Evolutionary conservation across 2,888 invertebrate species (phyloP).

Genomic region (Trissonchulus sp.): DNA sequence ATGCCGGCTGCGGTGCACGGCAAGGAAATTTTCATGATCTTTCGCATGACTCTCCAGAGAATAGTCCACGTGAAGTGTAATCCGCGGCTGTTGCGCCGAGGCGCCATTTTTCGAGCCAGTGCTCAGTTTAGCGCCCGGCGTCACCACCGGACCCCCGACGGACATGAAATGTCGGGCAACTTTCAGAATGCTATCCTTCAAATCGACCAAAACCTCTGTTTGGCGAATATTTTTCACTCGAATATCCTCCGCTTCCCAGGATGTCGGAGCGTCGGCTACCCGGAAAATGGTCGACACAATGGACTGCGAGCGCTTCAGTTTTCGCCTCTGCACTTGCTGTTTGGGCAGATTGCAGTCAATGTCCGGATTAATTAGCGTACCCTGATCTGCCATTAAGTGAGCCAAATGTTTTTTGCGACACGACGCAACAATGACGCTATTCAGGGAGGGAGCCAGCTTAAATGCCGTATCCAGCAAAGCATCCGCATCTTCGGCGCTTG

Average conservation of each 20-base stretch:
- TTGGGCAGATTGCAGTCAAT: constrained; percentile 79
- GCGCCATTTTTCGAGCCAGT: neutral
- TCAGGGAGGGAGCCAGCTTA: constrained; percentile 72
- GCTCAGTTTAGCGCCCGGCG: neutral
- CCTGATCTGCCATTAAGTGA: constrained; percentile 92
- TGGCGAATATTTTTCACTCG: constrained; percentile 94
- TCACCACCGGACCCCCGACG: constrained; percentile 52
- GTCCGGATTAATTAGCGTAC: constrained; percentile 82
- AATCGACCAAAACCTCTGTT: constrained; percentile 95
- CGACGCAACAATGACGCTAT: constrained; percentile 76
- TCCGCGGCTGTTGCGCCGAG: neutral
- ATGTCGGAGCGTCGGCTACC: neutral
- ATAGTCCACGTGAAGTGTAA: constrained; percentile 69
- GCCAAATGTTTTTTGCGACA: constrained; percentile 85
- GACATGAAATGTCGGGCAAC: constrained; percentile 88
- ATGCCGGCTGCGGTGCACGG: constrained; percentile 76
- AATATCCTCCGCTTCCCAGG: constrained; percentile 59
- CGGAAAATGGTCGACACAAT: constrained; percentile 72
- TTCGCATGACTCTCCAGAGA: constrained; percentile 87
- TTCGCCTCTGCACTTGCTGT: constrained; percentile 66
- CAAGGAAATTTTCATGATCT: constrained; percentile 90
- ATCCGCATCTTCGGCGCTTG: constrained; percentile 83
- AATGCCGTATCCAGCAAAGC: constrained; percentile 69
- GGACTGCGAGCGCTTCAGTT: constrained; percentile 82
- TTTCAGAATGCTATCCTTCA: constrained; percentile 88